Conservation (phyloP, 2,113 vertebrate species). For the Dasyprocta punctata region DNA sequence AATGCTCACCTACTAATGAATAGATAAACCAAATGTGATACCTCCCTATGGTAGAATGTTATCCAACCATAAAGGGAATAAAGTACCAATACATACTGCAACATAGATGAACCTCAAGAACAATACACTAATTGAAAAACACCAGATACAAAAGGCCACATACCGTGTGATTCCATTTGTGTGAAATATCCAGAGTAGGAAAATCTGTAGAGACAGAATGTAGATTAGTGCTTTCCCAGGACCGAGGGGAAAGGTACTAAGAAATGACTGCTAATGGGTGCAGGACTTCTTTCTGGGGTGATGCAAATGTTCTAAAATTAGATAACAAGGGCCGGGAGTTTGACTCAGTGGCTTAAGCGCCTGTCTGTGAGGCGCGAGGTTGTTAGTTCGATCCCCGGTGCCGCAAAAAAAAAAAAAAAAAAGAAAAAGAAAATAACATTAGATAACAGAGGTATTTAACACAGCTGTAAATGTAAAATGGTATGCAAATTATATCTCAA, state of each 20-base stretch:
- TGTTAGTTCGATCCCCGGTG: no score
- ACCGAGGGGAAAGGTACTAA: neutral
- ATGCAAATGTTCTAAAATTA: slow-evolving; percentile 43
- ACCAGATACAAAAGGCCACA: neutral
- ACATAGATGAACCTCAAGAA: neutral
- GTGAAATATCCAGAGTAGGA: neutral
- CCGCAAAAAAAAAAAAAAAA: no score
- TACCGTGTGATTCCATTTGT: neutral
- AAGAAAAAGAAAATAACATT: no score
- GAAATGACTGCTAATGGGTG: neutral
- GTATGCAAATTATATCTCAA: slow-evolving; percentile 7
- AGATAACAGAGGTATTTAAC: neutral
- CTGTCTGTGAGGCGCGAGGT: no score
- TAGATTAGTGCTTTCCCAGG: neutral
- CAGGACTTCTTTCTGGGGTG: neutral
- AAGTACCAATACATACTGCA: neutral
- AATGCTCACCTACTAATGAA: neutral
- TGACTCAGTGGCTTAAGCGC: no score
- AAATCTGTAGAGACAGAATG: neutral
- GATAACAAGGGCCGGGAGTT: no score
- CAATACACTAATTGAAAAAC: neutral
- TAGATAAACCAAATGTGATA: neutral
- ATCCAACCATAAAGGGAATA: neutral
- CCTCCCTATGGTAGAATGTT: neutral
- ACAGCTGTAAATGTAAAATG: neutral